phyloP scores from a whole-genome alignment of 2,888 invertebrate genomes.

The Eucriotettix oculatus region DNA sequence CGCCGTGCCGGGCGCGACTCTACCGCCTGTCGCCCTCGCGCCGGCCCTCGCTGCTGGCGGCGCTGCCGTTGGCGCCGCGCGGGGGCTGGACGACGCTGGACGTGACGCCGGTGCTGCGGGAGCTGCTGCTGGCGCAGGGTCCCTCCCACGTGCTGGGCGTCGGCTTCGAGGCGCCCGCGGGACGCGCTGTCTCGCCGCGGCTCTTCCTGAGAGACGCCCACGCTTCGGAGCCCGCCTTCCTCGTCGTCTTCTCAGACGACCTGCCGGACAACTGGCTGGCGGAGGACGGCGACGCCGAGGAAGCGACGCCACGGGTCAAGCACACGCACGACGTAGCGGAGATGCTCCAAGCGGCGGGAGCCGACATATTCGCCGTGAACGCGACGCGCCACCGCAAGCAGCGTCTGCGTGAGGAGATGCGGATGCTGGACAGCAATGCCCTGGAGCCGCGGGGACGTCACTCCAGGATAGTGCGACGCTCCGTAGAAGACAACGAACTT shows the following conservation, averaged over 20 bases:
- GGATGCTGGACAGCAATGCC: too few relatives aligned
- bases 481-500: background rate
- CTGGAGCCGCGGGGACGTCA: too few relatives aligned
- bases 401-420: background rate
- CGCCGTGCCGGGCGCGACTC: background rate
- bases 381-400: background rate
- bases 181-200: background rate
- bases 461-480: background rate
- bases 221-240: background rate
- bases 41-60: background rate
- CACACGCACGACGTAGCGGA: background rate
- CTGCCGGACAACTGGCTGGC: background rate
- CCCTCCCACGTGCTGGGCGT: background rate
- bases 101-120: background rate
- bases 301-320: background rate
- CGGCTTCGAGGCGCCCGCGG: background rate
- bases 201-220: background rate
- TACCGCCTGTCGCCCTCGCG: background rate
- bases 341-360: background rate
- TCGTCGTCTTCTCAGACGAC: background rate
- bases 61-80: background rate
- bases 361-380: background rate
- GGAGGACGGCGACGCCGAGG: too few relatives aligned
- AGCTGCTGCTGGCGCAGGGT: background rate
- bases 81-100: background rate